Evolutionary conservation across 35 echinoderm and acorn worm species (phyloP), one percentile per base, ranked within the genome.

Genomic region (Amphiura filiformis): DNA sequence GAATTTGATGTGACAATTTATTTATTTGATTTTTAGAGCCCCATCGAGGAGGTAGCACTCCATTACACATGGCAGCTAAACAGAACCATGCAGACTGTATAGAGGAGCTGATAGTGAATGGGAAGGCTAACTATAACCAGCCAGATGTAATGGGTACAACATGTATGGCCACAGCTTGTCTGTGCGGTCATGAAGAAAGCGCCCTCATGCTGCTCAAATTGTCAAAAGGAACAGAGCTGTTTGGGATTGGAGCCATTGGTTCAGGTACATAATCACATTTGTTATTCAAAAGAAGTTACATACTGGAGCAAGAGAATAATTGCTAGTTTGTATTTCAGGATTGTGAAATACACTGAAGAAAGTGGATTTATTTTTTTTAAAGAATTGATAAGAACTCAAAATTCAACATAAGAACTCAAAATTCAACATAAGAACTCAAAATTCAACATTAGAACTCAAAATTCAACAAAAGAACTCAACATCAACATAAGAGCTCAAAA

Each of bases 51-150:
- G 91, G 91, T 2, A 97, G 90, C n/a, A 97, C 95, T 52, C 85
- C 95, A 0, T 79, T 97, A 34, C 95, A 93, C 77, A 78, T 97
- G 52, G 95, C 95, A 38, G 91, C 95, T 79, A 93, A 84, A 81
- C 35, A 90, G 65, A 97, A 93, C 57, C 91, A 87, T 0, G 36
- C 78, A 23, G 81, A 41, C 30, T 97, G 95, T 76, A 86, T 97
- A 33, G 39, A 91, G 64, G 88, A 78, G 32, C 83, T 97, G 23
- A 57, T 97, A 34, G 31, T 84, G 37, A 64, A 56, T 81, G 95
- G 91, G 12, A 78, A 88, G 3, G 95, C 91, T 32, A 80, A 97
- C 52, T 82, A 87, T 57, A 81, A 81, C 81, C 65, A 91, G 44
- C 64, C 81, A 20, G 87, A 93, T 81, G 80, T 90, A 20, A 76